A percentile compares a stretch with the other conserved stretches of the same genome.
Conservation (phyloP, 2,888 invertebrate genomes). For the Napeogenes inachia region DNA sequence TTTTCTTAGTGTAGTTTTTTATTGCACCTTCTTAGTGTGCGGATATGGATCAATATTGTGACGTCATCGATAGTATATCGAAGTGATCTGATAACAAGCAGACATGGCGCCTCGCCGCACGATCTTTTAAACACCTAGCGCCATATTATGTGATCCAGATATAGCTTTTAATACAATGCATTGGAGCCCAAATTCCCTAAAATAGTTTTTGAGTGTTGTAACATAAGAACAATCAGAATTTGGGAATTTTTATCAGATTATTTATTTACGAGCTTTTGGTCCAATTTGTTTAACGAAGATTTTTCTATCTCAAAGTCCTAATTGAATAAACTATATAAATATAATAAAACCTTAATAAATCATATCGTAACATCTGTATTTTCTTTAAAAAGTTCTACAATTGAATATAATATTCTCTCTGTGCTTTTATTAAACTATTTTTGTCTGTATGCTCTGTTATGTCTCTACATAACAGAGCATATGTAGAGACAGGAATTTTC, state of each 20-base stretch:
- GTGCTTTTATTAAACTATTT: no score
- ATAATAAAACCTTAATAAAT: no score
- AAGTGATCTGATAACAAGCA: slow-evolving; percentile 47
- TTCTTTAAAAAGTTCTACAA: no score
- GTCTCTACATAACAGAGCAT: no score
- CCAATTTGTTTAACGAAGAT: neutral
- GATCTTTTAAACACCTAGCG: slow-evolving; percentile 8
- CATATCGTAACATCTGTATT: no score
- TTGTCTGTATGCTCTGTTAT: no score
- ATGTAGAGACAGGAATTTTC: no score
- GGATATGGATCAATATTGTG: slow-evolving; percentile 38
- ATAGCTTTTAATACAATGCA: slow-evolving; percentile 4
- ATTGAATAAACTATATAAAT: no score
- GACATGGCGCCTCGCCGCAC: slow-evolving; percentile 49
- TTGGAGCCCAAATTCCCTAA: neutral
- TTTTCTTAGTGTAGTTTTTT: no score
- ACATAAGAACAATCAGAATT: slow-evolving; percentile 7
- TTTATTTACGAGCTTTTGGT: neutral
- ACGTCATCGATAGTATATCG: slow-evolving; percentile 55
- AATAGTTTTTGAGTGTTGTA: neutral
- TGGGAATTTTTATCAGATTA: slow-evolving; percentile 10
- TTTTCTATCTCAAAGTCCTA: no score
- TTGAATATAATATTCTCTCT: no score
- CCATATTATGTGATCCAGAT: neutral
- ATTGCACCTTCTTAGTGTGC: neutral